These are phyloP conservation scores for Zaprionus gabonicus DNA, from an alignment of 1,140 invertebrate species.

Conservation along the genomic window DNA sequence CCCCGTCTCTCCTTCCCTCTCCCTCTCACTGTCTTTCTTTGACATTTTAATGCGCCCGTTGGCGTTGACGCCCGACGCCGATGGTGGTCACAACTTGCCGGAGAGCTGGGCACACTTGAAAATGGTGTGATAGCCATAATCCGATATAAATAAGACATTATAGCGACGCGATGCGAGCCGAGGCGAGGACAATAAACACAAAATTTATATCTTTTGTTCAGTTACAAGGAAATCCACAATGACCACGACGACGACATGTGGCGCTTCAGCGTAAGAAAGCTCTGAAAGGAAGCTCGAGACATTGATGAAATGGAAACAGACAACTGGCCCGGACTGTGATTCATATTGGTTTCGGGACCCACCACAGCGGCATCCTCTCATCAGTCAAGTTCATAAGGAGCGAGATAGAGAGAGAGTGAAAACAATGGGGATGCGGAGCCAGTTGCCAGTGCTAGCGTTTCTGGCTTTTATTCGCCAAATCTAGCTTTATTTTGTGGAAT, in stretches of 20 bases:
- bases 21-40: slow-evolving; percentile 58
- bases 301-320: slow-evolving; percentile 29
- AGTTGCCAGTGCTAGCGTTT: too few species aligned
- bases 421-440: slow-evolving; percentile 41
- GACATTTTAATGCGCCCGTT: slow-evolving; percentile 79
- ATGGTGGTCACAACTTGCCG: slow-evolving; percentile 57
- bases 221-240: slow-evolving; percentile 64
- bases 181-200: slow-evolving; percentile 56
- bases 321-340: slow-evolving; percentile 19
- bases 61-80: slow-evolving; percentile 67
- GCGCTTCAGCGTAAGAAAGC: slow-evolving; percentile 50
- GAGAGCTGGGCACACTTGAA: slow-evolving; percentile 67
- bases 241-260: slow-evolving; percentile 64
- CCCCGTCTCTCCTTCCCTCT: slow-evolving; percentile 9
- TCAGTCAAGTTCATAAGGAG: slow-evolving; percentile 48
- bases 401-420: slow-evolving; percentile 56
- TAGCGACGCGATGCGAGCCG: slow-evolving; percentile 41
- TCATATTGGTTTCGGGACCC: slow-evolving; percentile 41
- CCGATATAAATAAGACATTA: slow-evolving; percentile 81
- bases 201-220: slow-evolving; percentile 44
- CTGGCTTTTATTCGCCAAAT: too few species aligned
- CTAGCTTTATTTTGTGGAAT: too few species aligned
- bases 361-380: slow-evolving; percentile 53
- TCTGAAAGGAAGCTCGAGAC: slow-evolving; percentile 11
- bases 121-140: slow-evolving; percentile 79